Evolutionary conservation across 2,888 invertebrate species (phyloP), one percentile per base, ranked within the genome.

Genomic region (Drosophila limbata): DNA sequence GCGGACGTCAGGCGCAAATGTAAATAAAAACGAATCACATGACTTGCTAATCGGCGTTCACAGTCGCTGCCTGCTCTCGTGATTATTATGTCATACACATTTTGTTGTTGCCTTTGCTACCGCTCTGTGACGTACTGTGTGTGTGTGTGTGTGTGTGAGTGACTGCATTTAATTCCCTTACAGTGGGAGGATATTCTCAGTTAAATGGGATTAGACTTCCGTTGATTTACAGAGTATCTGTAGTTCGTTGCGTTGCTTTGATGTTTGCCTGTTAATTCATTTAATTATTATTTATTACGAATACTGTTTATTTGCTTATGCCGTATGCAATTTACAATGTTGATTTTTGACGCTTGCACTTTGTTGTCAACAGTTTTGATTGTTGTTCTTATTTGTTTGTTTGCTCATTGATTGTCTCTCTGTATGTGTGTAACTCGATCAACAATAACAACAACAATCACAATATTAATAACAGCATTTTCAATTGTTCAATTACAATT

Each of bases 21-120:
- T 82, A 90, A 90, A 90, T 84, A 88, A 90, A 91, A 91, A 84
- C 90, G 88, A 91, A 92, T 91, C 91, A 91, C 91, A 91, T 91
- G 91, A 91, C 91, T 91, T 84, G 91, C 86, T 91, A 91, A 91
- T 91, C 91, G 90, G 85, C 88, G 88, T 81, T 84, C 86, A 53
- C 81, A 68, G 69, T 81, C 81, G 90, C 77, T 80, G 84, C 70
- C 83, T 90, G 90, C 91, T 91, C 91, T 90, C 92, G 91, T 92
- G 91, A 92, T 92, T 92, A 92, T 92, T 91, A 91, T 91, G 91
- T 91, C 91, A 91, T 88, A 86, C 83, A 83, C 67, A 83, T 70
- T 71, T 89, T 88, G 81, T 82, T 83, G 79, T 83, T 85, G 83
- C 65, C 59, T 66, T 65, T 65, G 61, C 42, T 67, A 25, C 37